Base-by-base conservation (phyloP, 2,888 invertebrate genomes). In the Phlogophora meticulosa region DNA sequence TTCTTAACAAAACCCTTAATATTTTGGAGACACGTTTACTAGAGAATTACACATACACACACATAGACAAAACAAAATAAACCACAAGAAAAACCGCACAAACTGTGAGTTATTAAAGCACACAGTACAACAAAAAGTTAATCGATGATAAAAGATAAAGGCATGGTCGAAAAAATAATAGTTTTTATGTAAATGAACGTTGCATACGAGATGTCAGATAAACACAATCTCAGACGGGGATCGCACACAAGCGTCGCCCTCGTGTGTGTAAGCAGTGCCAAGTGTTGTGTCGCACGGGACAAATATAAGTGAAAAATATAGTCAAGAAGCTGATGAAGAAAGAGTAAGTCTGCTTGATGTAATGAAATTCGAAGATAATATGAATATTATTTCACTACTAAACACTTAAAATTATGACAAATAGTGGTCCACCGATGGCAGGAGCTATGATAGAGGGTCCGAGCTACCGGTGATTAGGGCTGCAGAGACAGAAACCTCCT, bases 111-210 rank as follows among this genome's bases (percentile, higher is more conserved):
- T 69, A 80, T 76, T 77, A 77, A 78, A 71, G 70, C 70, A 61
- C 61, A 67, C 67, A 70, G 60, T 73, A 82, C 71, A 82, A 78
- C 78, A 85, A 89, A 87, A 89, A 87, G 80, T 87, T 89, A 88
- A 90, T 90, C 87, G 87, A 88, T 87, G 85, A 83, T 82, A 84
- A 75, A 83, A 87, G 88, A 91, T 87, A 88, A 86, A 77, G 63
- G 75, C 67, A 78, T 78, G 78, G 81, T 78, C 79, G 83, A 87
- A 92, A 89, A 90, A 90, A 91, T 92, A 91, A 92, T 91, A 91
- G 91, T 89, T 92, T 87, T 88, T 89, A 92, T 92, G 92, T 92
- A 92, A 92, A 93, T 92, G 90, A 91, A 90, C 84, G 85, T 88
- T 89, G 91, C 88, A 87, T 78, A 84, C 82, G 88, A 89, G 89